Conservation (phyloP, 2,888 invertebrate species). For the Melanostoma scalare region DNA sequence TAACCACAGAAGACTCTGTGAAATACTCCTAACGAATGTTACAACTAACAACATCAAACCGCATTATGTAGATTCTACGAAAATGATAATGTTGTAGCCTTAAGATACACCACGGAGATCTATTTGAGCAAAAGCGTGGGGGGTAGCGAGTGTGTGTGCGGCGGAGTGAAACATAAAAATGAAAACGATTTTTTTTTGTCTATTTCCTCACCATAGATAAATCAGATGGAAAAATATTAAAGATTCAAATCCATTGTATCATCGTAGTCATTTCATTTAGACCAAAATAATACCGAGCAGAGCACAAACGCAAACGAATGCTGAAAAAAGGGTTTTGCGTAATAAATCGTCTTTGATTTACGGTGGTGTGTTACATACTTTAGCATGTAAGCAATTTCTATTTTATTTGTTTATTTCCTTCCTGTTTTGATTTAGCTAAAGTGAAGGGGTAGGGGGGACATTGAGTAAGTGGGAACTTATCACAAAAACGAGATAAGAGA, state of each 20-base stretch:
- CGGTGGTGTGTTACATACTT: conserved; percentile 6
- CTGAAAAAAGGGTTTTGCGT: conserved; percentile 22
- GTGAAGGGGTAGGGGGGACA: background rate
- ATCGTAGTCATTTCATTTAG: conserved; percentile 9
- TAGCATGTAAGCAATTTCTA: background rate
- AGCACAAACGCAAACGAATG: conserved; percentile 1
- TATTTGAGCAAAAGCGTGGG: background rate
- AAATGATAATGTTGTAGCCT: conserved; percentile 11
- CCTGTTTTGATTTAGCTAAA: conserved; percentile 1
- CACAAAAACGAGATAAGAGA: background rate
- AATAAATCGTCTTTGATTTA: conserved; percentile 41
- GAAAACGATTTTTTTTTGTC: background rate
- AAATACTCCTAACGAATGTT: background rate
- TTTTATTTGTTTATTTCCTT: background rate
- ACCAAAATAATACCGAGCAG: background rate
- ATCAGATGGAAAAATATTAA: conserved; percentile 26
- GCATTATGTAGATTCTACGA: conserved; percentile 18
- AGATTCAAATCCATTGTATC: conserved; percentile 22
- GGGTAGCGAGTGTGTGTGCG: background rate
- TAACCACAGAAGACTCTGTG: background rate
- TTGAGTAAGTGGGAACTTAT: background rate
- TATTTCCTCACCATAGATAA: conserved; percentile 3
- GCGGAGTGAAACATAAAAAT: conserved; percentile 14
- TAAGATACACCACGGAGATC: conserved; percentile 8
- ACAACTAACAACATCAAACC: conserved; percentile 24